Percentiles rank a stretch among this genome's conserved stretches.
phyloP scores from a whole-genome alignment of 2,888 invertebrate genomes.

The Geotrupes spiniger region DNA sequence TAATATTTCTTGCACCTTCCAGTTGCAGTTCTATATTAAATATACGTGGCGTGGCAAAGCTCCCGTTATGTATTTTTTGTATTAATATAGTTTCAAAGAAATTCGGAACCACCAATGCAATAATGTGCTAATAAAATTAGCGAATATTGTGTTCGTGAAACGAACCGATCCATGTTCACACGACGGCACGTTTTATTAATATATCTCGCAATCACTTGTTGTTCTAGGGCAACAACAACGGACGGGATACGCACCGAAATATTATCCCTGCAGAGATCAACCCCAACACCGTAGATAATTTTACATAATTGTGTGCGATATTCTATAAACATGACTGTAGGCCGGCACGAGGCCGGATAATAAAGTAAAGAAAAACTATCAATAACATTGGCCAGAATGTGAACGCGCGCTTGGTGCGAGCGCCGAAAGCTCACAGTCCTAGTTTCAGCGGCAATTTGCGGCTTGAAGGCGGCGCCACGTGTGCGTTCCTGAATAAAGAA shows the following conservation, averaged over 20 bases:
- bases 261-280: neutral
- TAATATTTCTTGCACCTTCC: too few species aligned
- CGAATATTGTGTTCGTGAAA: too few species aligned
- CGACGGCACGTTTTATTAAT: too few species aligned
- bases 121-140: too few species aligned
- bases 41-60: too few species aligned
- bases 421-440: slow-evolving; percentile 37
- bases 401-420: slow-evolving; percentile 14
- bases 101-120: too few species aligned
- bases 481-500: slow-evolving; percentile 47
- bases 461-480: slow-evolving; percentile 51
- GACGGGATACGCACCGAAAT: neutral
- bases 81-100: too few species aligned
- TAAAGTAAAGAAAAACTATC: slow-evolving; percentile 51
- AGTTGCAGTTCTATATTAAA: too few species aligned
- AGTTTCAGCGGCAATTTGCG: slow-evolving; percentile 46
- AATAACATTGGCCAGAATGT: slow-evolving; percentile 48
- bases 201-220: too few species aligned
- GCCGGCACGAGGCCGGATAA: slow-evolving; percentile 51
- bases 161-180: too few species aligned
- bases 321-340: slow-evolving; percentile 47
- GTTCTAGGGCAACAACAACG: too few species aligned
- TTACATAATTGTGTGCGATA: slow-evolving; percentile 44
- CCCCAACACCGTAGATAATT: slow-evolving; percentile 45
- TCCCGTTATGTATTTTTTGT: too few species aligned